Evolutionary conservation across 2,113 vertebrate genomes (phyloP).

Genomic region (Spheniscus mendiculus): DNA sequence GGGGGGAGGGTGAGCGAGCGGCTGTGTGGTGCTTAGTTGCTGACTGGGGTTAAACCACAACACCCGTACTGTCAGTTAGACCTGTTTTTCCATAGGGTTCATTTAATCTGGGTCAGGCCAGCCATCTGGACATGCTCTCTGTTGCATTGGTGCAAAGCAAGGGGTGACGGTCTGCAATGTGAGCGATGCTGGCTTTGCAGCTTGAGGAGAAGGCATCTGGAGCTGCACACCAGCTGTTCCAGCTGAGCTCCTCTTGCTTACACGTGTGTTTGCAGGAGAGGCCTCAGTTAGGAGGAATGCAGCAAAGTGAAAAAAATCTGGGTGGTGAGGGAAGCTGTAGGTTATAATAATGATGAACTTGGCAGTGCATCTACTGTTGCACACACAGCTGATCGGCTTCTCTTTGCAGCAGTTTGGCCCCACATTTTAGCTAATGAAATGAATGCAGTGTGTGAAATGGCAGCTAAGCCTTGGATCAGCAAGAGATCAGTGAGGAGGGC

Average conservation of each 20-base stretch:
- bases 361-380: background rate
- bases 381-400: background rate
- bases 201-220: background rate
- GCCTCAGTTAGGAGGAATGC: background rate
- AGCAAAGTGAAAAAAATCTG: background rate
- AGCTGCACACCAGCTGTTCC: background rate
- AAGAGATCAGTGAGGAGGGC: background rate
- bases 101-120: background rate
- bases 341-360: background rate
- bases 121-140: background rate
- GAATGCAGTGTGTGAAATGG: background rate
- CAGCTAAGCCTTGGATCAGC: background rate
- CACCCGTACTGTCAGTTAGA: background rate
- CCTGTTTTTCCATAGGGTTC: background rate
- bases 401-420: background rate
- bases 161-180: rapidly evolving
- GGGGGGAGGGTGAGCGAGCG: too few species aligned
- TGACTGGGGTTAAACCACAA: too few species aligned
- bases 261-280: background rate
- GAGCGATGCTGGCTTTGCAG: background rate
- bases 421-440: background rate
- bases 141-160: background rate
- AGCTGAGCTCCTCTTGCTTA: background rate
- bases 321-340: rapidly evolving
- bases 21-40: too few species aligned